phyloP scores from a whole-genome alignment of 2,797 vertebrate genomes.

The Pogoniulus pusillus region DNA sequence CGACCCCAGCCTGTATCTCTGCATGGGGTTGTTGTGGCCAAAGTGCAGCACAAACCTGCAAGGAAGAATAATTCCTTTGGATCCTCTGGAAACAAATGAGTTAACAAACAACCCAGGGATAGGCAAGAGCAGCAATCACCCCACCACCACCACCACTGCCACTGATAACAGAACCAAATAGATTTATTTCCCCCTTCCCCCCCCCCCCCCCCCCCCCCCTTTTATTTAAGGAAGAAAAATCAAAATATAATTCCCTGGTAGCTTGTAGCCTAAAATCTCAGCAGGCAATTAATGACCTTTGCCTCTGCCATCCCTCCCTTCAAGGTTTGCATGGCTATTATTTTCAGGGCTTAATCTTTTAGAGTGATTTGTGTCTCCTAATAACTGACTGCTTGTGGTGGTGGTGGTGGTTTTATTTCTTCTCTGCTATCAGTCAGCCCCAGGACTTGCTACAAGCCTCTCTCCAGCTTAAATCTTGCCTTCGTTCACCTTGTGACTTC shows the following conservation, averaged over 20 bases:
- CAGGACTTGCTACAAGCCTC: background rate
- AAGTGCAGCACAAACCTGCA: too few relatives aligned
- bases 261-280: background rate
- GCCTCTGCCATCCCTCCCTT: background rate
- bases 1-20: too few relatives aligned
- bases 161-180: constrained; percentile 9
- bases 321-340: constrained; percentile 51
- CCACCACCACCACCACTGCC: background rate
- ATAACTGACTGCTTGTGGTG: constrained; percentile 48
- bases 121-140: background rate
- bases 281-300: constrained; percentile 58
- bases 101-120: background rate
- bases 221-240: background rate
- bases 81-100: background rate
- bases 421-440: constrained; percentile 52
- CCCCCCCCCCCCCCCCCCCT: too few relatives aligned
- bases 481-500: constrained; percentile 40
- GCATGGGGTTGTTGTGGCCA: too few relatives aligned
- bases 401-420: too few relatives aligned
- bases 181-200: too few relatives aligned
- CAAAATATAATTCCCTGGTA: background rate
- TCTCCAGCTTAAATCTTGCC: constrained; percentile 21
- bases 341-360: constrained; percentile 53
- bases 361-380: constrained; percentile 49
- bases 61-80: constrained; percentile 25